Base-by-base conservation (phyloP, 2,888 invertebrate species). In the Palloptera scutellata region DNA sequence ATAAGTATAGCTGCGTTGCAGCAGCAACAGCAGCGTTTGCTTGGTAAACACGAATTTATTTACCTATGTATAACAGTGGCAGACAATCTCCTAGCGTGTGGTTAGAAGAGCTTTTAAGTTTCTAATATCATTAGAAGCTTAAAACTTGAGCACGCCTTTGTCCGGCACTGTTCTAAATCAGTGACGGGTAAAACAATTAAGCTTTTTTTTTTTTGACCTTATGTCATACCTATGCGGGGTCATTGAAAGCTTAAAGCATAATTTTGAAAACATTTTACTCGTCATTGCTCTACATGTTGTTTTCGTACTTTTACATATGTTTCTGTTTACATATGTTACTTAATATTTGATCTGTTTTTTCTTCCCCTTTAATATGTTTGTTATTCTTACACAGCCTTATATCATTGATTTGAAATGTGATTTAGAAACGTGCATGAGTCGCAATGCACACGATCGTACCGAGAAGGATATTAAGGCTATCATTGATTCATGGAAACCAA, bases 331-430 rank as follows among this genome's bases (percentile, higher is more conserved):
- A n/a, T n/a, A n/a, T n/a, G n/a, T n/a, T n/a, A n/a, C n/a, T n/a
- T 43, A 11, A 42, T 17, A 4, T 48, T 59, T 43, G 42, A 10
- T 54, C 12, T 55, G 42, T 41, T 19, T 41, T 62, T 30, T 43
- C 20, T 66, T 58, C 45, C n/a, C n/a, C n/a, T n/a, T n/a, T n/a
- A n/a, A n/a, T n/a, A n/a, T n/a, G n/a, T n/a, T 66, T 52, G 15
- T 61, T 68, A 45, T 55, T 70, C 42, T 63, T 61, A 52, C 20
- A 43, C 70, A 97, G 97, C 96, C 95, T 17, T 98, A 95, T 83
- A 89, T 97, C 68, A 92, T 94, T 78, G 94, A 96, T 81, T 88
- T 97, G 89, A 92, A 94, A 76, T 88, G 91, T 80, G 96, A 96
- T 82, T 84, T 91, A 12, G 88, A 91, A 70, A 86, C 89, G 1